Conservation (phyloP, 2,113 vertebrate genomes). For the Bothrops jararaca region DNA sequence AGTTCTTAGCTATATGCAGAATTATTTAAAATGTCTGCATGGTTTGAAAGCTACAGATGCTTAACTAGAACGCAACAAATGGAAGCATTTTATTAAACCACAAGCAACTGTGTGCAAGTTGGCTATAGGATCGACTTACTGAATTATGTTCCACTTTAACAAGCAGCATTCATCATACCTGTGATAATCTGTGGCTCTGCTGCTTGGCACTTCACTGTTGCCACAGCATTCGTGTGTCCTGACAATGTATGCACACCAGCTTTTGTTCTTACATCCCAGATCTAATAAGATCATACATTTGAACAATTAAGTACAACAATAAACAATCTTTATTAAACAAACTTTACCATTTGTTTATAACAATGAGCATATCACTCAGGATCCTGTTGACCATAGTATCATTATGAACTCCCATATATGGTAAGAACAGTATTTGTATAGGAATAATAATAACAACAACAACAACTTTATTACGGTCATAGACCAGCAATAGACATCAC, state of each 20-base stretch:
- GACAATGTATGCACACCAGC: slow-evolving; percentile 93
- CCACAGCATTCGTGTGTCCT: slow-evolving; percentile 96
- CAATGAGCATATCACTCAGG: background rate
- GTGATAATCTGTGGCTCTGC: slow-evolving; percentile 96
- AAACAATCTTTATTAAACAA: background rate
- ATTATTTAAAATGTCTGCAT: background rate
- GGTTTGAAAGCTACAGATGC: background rate
- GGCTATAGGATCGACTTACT: background rate
- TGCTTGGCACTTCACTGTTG: slow-evolving; percentile 92
- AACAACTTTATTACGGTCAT: too few species aligned
- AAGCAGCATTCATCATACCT: slow-evolving; percentile 67
- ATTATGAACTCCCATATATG: background rate
- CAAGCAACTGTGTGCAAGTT: background rate
- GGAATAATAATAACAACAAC: background rate
- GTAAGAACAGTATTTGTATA: background rate
- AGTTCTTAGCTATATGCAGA: background rate
- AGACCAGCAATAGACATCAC: too few species aligned
- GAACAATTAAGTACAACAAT: background rate
- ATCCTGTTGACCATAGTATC: background rate
- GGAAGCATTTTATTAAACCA: background rate
- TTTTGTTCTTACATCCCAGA: slow-evolving; percentile 96
- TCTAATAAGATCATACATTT: slow-evolving; percentile 65
- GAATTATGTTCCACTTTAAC: background rate
- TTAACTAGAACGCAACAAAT: background rate
- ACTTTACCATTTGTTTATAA: background rate